Base-by-base conservation (phyloP, 2,113 vertebrate genomes). In the Picathartes gymnocephalus region DNA sequence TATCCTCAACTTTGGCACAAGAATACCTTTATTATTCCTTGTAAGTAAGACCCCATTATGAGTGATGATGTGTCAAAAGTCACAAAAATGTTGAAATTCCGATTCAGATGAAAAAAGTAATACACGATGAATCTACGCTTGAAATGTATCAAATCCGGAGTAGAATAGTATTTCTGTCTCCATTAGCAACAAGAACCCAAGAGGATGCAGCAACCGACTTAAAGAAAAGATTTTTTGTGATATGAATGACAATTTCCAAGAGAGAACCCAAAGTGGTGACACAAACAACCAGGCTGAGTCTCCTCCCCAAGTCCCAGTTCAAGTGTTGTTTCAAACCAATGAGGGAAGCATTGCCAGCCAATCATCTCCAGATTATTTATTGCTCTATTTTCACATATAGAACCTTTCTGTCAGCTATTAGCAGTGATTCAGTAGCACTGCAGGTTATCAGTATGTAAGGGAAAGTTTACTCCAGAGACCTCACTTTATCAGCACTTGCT, bases 41-140 rank as follows among this genome's bases (percentile, higher is more conserved):
- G 60, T 50, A 96, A 95, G 76, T 79, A 97, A 95, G 72, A 85
- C 57, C 65, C 64, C 70, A 85, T 94, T 92, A 86, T 95, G 94
- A 98, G 89, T 96, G 96, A 98, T 96, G 97, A 95, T 76, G 65
- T 98, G 95, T 97, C 97, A 97, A 97, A 97, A 97, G 96, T 98
- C 89, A 96, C 82, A 94, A 95, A 97, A 96, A 86, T 77, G 87
- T 92, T 97, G 97, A 97, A 97, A 96, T 96, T 96, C 91, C 69
- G 27, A 96, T 95, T 97, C 88, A 97, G 82, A 92, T 91, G 88
- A 97, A 95, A 97, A 93, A 93, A 91, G 94, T 70, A 89, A 64
- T 69, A 33, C 50, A 64, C 21, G 13, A 96, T 95, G 89, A 96
- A 96, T 96, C 96, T 97, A 68, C 96, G 95, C 44, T 76, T 96